phyloP scores from a whole-genome alignment of 2,888 invertebrate species.

The Exocentrus adspersus region DNA sequence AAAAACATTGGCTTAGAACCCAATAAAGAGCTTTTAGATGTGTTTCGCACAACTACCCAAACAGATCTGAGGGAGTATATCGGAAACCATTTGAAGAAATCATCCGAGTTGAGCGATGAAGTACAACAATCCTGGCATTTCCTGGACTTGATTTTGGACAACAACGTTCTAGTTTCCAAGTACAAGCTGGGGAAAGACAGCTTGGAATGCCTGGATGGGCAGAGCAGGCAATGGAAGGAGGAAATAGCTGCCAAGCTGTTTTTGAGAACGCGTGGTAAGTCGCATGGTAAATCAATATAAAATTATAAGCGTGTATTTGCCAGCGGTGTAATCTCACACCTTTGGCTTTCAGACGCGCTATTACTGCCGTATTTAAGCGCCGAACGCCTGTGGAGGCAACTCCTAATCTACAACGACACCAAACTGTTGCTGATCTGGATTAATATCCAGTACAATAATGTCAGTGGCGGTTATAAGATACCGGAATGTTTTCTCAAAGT shows the following conservation, averaged over 20 bases:
- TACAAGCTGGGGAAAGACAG: conserved; percentile 43
- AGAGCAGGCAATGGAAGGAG: conserved; percentile 67
- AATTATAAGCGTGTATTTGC: too few species aligned
- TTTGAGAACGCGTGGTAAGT: conserved; percentile 69
- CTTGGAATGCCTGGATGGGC: conserved; percentile 56
- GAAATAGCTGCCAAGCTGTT: conserved; percentile 69
- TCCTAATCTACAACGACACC: conserved; percentile 69
- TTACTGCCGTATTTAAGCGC: conserved; percentile 67
- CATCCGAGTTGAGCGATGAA: conserved; percentile 57
- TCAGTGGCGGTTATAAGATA: conserved; percentile 49
- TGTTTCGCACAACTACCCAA: conserved; percentile 70
- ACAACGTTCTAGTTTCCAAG: conserved; percentile 39
- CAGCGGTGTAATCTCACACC: too few species aligned
- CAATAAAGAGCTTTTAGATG: conserved; percentile 66
- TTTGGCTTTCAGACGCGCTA: conserved; percentile 67
- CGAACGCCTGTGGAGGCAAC: conserved; percentile 70
- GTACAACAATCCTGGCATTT: conserved; percentile 63
- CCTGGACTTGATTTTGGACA: conserved; percentile 53
- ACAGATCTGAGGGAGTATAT: conserved; percentile 73
- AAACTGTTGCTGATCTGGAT: conserved; percentile 73
- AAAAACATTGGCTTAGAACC: conserved; percentile 72
- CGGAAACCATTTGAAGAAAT: conserved; percentile 71
- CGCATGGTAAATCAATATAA: too few species aligned
- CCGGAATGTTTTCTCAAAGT: conserved; percentile 65
- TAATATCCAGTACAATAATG: conserved; percentile 62